Conservation (phyloP, 2,888 invertebrate genomes). For the Catocala sponsa region DNA sequence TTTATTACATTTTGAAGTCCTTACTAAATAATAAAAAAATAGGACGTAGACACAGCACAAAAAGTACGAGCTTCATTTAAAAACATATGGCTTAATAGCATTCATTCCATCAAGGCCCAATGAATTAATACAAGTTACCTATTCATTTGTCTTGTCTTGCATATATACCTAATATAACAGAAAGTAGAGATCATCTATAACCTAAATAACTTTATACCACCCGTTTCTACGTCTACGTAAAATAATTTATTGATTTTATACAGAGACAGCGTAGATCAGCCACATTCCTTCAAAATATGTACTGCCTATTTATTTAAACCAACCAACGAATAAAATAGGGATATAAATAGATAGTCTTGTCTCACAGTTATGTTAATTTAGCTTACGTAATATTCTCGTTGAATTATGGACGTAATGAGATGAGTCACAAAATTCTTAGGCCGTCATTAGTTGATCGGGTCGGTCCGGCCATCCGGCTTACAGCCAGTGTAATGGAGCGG, state of each 20-base stretch:
- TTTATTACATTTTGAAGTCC: no score
- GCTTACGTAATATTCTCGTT: conserved; percentile 42
- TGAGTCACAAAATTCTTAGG: conserved; percentile 68
- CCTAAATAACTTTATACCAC: conserved; percentile 7
- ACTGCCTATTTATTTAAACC: conserved; percentile 18
- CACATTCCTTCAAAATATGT: conserved; percentile 30
- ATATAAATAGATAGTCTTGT: conserved; percentile 48
- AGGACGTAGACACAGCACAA: no score
- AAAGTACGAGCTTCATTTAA: not conserved
- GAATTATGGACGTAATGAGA: conserved; percentile 59
- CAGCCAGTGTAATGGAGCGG: conserved; percentile 59
- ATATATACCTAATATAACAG: not conserved
- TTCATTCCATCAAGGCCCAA: no score
- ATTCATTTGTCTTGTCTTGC: not conserved
- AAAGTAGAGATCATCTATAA: not conserved
- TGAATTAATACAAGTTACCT: no score
- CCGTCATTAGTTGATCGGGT: conserved; percentile 70
- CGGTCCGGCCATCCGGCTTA: conserved; percentile 54
- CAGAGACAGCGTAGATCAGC: conserved; percentile 6
- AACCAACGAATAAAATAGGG: conserved; percentile 38
- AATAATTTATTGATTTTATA: conserved; percentile 22
- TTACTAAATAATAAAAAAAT: not conserved
- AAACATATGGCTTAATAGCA: no score
- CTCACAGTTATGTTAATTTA: conserved; percentile 43
- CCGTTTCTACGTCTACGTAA: conserved; percentile 11